A percentile compares a stretch with the other conserved stretches of the same genome.
These are phyloP conservation scores for Argya squamiceps DNA, from an alignment of 2,797 vertebrate genomes.

Conservation along the genomic window DNA sequence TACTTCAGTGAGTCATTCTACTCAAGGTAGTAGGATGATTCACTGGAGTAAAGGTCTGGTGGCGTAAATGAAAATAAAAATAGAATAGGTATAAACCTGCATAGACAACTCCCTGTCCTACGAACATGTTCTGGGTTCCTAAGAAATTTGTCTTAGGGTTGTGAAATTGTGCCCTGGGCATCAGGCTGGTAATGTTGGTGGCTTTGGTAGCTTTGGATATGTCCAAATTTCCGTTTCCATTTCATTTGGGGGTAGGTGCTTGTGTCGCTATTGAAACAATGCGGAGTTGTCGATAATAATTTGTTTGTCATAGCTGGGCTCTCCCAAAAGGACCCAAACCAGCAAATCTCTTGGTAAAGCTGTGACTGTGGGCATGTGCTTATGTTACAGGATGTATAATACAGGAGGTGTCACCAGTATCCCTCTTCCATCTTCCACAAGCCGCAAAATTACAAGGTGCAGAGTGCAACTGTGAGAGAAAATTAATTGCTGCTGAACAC, in stretches of 20 bases:
- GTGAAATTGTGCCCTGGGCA: background rate
- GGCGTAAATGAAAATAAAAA: background rate
- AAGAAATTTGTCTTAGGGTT: background rate
- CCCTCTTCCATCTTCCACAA: background rate
- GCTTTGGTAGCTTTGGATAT: background rate
- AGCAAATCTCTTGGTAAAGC: background rate
- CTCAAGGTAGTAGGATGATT: constrained; percentile 4
- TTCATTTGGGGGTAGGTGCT: background rate
- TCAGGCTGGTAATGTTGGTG: background rate
- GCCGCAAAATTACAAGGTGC: background rate
- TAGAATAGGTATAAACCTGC: background rate
- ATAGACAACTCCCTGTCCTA: background rate
- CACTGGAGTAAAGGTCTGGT: constrained; percentile 6
- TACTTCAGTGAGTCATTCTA: constrained; percentile 19
- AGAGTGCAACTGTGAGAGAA: background rate
- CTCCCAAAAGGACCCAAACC: background rate
- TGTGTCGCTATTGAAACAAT: background rate
- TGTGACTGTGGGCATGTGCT: background rate
- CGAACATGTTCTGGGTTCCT: background rate
- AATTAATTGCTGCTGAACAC: background rate
- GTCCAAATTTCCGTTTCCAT: background rate
- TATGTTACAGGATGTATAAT: background rate
- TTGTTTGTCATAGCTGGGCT: background rate
- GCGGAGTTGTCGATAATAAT: background rate
- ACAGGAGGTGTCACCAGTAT: background rate